phyloP scores from a whole-genome alignment of 1,140 invertebrate species.

The Leucophenga varia region DNA sequence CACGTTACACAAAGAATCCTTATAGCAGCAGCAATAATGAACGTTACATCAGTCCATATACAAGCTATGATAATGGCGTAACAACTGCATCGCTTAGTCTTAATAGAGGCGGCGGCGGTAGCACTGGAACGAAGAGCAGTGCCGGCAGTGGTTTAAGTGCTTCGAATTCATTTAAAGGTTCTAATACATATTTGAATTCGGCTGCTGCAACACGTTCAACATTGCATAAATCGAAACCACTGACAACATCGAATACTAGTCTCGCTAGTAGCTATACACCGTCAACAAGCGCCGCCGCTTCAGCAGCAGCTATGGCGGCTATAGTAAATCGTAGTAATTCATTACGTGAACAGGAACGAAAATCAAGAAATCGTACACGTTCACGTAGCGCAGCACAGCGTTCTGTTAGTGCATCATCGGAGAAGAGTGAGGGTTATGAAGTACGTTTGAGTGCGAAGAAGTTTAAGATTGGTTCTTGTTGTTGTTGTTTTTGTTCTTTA shows the following conservation, averaged over 20 bases:
- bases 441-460: constrained; percentile 58
- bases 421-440: constrained; percentile 68
- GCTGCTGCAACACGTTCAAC: constrained; percentile 14
- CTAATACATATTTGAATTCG: constrained; percentile 15
- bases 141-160: constrained; percentile 30
- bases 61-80: constrained; percentile 54
- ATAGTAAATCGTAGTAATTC: constrained; percentile 45
- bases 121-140: constrained; percentile 3
- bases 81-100: constrained; percentile 52
- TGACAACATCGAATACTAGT: constrained; percentile 46
- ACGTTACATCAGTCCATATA: constrained; percentile 53
- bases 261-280: constrained; percentile 12
- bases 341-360: constrained; percentile 51
- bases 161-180: constrained; percentile 40
- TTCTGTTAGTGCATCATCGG: constrained; percentile 51
- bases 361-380: constrained; percentile 48
- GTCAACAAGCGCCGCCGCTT: constrained; percentile 26
- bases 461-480: constrained; percentile 5
- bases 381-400: constrained; percentile 45
- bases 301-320: constrained; percentile 44
- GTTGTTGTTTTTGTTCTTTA: constrained; percentile 23
- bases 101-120: not conserved
- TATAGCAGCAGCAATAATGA: constrained; percentile 37
- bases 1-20: constrained; percentile 21
- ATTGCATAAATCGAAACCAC: constrained; percentile 36